Base-by-base conservation (phyloP, 2,888 invertebrate species). In the Nebria salina region DNA sequence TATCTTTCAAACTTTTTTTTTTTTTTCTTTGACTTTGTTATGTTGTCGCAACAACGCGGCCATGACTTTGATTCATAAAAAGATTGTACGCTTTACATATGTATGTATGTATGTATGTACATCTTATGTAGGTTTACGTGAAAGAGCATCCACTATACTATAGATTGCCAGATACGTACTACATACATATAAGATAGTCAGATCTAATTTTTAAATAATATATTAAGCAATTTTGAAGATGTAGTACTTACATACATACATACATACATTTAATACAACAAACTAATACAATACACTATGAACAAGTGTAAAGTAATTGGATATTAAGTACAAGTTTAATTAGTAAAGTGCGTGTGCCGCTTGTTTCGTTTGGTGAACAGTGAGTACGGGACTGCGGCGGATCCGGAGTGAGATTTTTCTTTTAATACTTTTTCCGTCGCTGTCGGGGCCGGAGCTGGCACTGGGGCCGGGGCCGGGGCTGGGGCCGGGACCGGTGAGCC, bases 391-490 rank as follows among this genome's bases (percentile, higher is more conserved):
- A 76, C 75, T 75, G 76, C 80, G 11, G 43, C 25, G 79, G 80
- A 75, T 81, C 81, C 81, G 76, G 43, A 68, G 42, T 65, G 76
- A 76, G 81, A 81, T 81, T 76, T 76, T 81, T 81, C 81, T 81
- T 81, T 81, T 81, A 81, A 81, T 81, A 81, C 81, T 81, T 81
- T 81, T 81, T 81, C 81, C 81, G 81, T 81, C 76, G 81, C 81
- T 81, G 76, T 81, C 75, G 81, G 76, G 76, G 72, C 65, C 77
- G 77, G 15, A n/a, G n/a, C n/a, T 15, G 76, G 5, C 7, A 25
- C 72, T 13, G 26, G 41, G 15, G n/a, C n/a, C 41, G 76, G 13
- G 11, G 34, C 72, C 41, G 26, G 41, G 34, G 43, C n/a, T 13
- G 15, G 26, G 15, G n/a, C 73, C 73, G 83, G 83, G 82, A 82